Conservation (phyloP, 1,140 invertebrate species). For the Lethrus apterus region DNA sequence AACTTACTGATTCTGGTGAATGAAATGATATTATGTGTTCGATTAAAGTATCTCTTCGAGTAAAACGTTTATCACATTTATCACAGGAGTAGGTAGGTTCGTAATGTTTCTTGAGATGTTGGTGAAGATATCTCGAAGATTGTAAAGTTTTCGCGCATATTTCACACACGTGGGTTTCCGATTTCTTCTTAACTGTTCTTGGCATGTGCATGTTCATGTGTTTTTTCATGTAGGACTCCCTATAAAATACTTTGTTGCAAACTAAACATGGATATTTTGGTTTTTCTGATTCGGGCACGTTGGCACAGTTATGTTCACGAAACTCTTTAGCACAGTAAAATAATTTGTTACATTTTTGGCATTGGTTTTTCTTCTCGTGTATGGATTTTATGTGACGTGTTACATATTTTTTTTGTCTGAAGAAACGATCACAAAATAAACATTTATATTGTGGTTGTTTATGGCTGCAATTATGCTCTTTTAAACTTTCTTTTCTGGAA, state of each 20-base stretch:
- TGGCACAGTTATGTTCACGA: conserved; percentile 25
- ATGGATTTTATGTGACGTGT: conserved; percentile 29
- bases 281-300: conserved; percentile 15
- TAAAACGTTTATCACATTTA: conserved; percentile 35
- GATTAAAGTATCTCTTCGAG: conserved; percentile 25
- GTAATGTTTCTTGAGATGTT: conserved; percentile 31
- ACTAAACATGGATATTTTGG: conserved; percentile 27
- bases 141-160: conserved; percentile 29
- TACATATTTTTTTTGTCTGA: conserved; percentile 34
- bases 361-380: conserved; percentile 28
- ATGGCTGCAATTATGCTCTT: conserved; percentile 32
- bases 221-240: conserved; percentile 25
- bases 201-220: conserved; percentile 31
- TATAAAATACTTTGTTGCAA: conserved; percentile 35
- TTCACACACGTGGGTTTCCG: conserved; percentile 27
- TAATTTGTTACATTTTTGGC: conserved; percentile 25
- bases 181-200: conserved; percentile 2
- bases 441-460: conserved; percentile 24
- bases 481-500: conserved; percentile 37
- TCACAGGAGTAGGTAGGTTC: conserved; percentile 28
- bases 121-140: conserved; percentile 17
- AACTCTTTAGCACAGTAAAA: conserved; percentile 24
- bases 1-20: conserved; percentile 2
- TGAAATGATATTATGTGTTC: conserved; percentile 20
- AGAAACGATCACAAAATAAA: conserved; percentile 29